Evolutionary conservation across 1,140 invertebrate species (phyloP), one percentile per base, ranked within the genome.

Genomic region (Zaprionus inermis): DNA sequence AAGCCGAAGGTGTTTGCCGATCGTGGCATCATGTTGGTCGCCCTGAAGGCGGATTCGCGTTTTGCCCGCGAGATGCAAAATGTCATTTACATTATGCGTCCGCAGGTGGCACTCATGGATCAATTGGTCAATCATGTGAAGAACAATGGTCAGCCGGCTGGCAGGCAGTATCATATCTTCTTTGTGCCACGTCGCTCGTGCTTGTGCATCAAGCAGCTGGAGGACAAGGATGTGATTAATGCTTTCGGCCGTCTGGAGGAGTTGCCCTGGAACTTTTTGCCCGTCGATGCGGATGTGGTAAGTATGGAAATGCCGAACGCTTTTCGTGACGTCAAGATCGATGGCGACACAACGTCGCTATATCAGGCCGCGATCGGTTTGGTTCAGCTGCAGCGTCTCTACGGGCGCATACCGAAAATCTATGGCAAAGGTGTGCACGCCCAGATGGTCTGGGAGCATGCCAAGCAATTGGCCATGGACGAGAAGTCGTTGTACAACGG

Each of bases 241-340:
- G 96, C 94, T 79, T 95, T 99, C 63, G 95, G 94, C 0, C 93
- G 95, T 12, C 95, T 98, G 41, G 96, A 97, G 82, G 97, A 99
- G 93, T 96, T 98, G 76, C 94, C 95, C 66, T 96, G 98, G 91
- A 96, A 97, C 79, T 94, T 99, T 16, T 97, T 97, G 92, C 97
- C 98, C 0, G 95, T 99, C 90, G 98, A 99, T 86, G 96, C 94
- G 92, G 98, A 99, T 94, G 93, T 99, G 0, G 94, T 99, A 68
- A 98, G 98, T 4, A 97, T 99, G 95, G 98, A 99, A 93, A 93
- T 97, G 69, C 95, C 95, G 51, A 94, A 95, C 79, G 95, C 96
- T 14, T 98, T 96, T 86, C 95, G 96, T 88, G 97, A 98, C 92
- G 96, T 96, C 79, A 94, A 95, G 76, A 93, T 98, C 54, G 97